These are phyloP conservation scores for Pyrocoelia pectoralis DNA, from an alignment of 2,888 invertebrate genomes.

Conservation along the genomic window DNA sequence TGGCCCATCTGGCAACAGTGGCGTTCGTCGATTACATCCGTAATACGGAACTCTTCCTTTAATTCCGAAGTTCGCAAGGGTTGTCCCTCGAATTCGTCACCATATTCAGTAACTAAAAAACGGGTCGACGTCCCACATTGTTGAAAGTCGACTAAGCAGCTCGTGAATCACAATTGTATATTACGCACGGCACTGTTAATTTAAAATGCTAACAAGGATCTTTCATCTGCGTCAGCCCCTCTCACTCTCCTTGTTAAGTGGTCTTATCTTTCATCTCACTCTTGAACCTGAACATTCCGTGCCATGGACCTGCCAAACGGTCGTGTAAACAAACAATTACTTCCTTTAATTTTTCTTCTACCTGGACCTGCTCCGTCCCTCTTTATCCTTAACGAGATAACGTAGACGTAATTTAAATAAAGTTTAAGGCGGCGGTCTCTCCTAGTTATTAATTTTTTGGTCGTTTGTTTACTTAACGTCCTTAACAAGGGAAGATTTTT, in stretches of 20 bases:
- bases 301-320: conserved; percentile 47
- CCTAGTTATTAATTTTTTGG: conserved; percentile 34
- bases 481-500: conserved; percentile 35
- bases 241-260: conserved; percentile 47
- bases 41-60: background rate
- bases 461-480: conserved; percentile 37
- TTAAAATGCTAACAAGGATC: conserved; percentile 56
- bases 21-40: conserved; percentile 41
- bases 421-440: conserved; percentile 15
- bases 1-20: conserved; percentile 55
- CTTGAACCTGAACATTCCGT: conserved; percentile 44
- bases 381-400: background rate
- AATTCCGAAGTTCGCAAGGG: background rate
- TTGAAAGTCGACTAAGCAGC: too few species aligned
- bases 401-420: background rate
- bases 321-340: conserved; percentile 55
- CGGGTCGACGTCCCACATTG: too few species aligned
- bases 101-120: too few species aligned
- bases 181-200: conserved; percentile 47
- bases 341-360: conserved; percentile 26
- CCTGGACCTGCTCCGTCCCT: background rate
- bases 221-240: conserved; percentile 44
- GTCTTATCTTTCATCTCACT: conserved; percentile 56
- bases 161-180: background rate
- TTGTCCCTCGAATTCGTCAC: too few species aligned